Base-by-base conservation (phyloP, 2,113 vertebrate species). In the Stegostoma tigrinum region DNA sequence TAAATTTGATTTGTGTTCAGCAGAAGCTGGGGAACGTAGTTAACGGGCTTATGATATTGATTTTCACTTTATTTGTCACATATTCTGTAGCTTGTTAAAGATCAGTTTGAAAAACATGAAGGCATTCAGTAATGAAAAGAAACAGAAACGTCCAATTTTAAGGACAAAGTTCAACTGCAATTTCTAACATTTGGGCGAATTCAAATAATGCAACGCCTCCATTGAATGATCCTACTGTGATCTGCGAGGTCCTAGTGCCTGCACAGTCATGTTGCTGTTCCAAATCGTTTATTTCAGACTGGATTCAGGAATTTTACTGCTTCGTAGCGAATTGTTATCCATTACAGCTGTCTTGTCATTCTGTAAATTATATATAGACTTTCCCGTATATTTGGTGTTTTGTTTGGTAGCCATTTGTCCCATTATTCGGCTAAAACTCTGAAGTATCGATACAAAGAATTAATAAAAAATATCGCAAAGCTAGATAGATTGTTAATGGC, bases 141-240 rank as follows among this genome's bases (percentile, higher is more conserved):
- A 91, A 38, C 34, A n/a, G 42, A 10, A 7, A 68, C 6, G 15
- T 94, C 38, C 17, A 5, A 93, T 30, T 42, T 67, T 94, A 45
- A 42, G 15, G 21, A n/a, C 64, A 52, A 61, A 15, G 38, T 68
- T 68, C 10, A 5, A 66, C 68, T 94, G 66, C 68, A 12, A 45
- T 42, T 67, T 68, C 64, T 68, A 45, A 70, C 19, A 45, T 3
- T 42, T 94, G 38, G 67, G n/a, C 27, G 1, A 23, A 27, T 68
- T 94, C 91, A 94, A 94, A 94, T 45, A 66, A 94, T 94, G 61
- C 91, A 94, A 24, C 67, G 64, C n/a, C n/a, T 70, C 5, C 14
- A 3, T 67, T 42, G 38, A 94, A 68, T 45, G 66, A 68, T 24
- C 64, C 38, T 38, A 67, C 90, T 93, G 90, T 38, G 0, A 2